These are phyloP conservation scores for Poicephalus gulielmi DNA, from an alignment of 2,113 vertebrate genomes.

Conservation along the genomic window DNA sequence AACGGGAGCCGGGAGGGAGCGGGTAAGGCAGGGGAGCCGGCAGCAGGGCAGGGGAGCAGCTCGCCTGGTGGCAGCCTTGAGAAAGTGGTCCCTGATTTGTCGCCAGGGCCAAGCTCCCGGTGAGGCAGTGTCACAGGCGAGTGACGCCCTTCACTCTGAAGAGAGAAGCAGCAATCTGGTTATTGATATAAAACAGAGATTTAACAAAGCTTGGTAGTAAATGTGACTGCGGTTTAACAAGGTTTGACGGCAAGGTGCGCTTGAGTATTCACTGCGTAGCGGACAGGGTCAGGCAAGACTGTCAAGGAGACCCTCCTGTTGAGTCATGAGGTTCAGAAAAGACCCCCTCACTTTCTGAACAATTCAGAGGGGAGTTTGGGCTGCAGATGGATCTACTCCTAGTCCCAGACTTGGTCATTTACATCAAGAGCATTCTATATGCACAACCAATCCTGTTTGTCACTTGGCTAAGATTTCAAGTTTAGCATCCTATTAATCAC, in stretches of 20 bases:
- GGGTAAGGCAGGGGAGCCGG: neutral
- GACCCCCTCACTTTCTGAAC: neutral
- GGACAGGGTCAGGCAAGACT: neutral
- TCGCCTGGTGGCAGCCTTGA: neutral
- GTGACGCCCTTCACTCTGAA: neutral
- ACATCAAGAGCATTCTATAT: neutral
- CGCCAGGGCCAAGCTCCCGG: rapidly evolving
- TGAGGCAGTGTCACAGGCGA: neutral
- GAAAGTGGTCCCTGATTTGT: neutral
- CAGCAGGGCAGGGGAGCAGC: neutral
- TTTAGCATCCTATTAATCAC: neutral
- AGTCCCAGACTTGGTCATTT: neutral
- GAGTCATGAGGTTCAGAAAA: neutral
- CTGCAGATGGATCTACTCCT: neutral
- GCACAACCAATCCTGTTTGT: neutral
- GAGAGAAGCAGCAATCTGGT: neutral
- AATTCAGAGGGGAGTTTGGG: neutral
- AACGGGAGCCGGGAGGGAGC: rapidly evolving
- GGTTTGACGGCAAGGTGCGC: neutral
- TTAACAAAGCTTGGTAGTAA: neutral
- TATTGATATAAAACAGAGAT: neutral
- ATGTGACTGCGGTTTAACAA: neutral
- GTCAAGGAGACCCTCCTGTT: neutral
- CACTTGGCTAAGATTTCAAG: neutral
- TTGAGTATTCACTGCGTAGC: neutral